phyloP scores from a whole-genome alignment of 1,140 invertebrate genomes.

The Tetramorium parvispinum region DNA sequence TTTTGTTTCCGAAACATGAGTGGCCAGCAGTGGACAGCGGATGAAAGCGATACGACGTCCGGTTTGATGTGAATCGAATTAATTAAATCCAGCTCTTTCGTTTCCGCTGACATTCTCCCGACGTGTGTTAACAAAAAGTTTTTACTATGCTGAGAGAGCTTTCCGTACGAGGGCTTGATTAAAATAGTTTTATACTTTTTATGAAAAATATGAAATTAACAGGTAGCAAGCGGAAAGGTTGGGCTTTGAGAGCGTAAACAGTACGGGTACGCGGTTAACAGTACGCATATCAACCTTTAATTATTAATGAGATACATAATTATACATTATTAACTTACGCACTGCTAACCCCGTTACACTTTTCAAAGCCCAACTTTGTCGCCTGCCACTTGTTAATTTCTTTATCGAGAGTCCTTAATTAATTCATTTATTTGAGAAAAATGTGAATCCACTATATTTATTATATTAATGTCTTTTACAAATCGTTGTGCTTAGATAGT shows the following conservation, averaged over 20 bases:
- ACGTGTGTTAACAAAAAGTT: not conserved
- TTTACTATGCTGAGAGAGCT: not conserved
- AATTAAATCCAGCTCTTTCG: not conserved
- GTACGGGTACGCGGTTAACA: too few relatives aligned
- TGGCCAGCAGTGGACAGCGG: not conserved
- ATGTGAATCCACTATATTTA: not conserved
- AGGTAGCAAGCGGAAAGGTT: too few relatives aligned
- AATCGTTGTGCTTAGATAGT: not conserved
- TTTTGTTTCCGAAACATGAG: not conserved
- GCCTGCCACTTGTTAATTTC: too few relatives aligned
- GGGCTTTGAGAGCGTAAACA: too few relatives aligned
- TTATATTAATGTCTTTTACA: not conserved
- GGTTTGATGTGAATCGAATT: not conserved
- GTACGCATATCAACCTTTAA: too few relatives aligned
- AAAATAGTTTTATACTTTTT: not conserved
- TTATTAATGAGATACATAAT: too few relatives aligned
- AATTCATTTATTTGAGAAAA: not conserved
- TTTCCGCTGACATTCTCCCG: not conserved
- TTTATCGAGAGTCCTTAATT: too few relatives aligned
- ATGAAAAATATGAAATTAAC: not conserved
- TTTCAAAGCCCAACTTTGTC: too few relatives aligned
- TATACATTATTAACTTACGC: too few relatives aligned
- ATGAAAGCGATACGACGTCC: not conserved
- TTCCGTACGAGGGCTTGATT: not conserved
- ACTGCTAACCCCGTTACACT: too few relatives aligned